Base-by-base conservation (phyloP, 2,113 vertebrate species). In the Phrynocephalus versicolor region DNA sequence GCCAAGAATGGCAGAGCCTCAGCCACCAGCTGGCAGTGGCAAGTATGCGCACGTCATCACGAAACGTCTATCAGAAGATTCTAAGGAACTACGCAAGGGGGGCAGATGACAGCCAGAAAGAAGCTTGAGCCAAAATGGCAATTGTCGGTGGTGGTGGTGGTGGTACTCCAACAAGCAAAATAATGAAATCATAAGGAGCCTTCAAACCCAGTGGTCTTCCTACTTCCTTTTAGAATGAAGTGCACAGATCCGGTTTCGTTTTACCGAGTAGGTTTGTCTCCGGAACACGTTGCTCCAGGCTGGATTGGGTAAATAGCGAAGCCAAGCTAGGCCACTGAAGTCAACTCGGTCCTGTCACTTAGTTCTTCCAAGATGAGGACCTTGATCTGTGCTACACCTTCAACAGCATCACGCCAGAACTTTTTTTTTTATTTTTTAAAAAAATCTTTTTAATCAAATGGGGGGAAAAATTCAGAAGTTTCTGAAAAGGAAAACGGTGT, bases 401-500 rank as follows among this genome's bases (percentile, higher is more conserved):
- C 19, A 45, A 33, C 64, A 71, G 5, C 30, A 64, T 13, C 77
- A 73, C 57, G 51, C 37, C 57, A 71, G 39, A 51, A 30, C 18
- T 45, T 7, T 27, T 30, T 67, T 9, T 2, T 3, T 62, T 5
- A 7, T n/a, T 41, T 58, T 80, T 80, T 51, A 27, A 64, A 71
- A 77, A 23, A 35, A 41, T 51, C 39, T 15, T 79, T 85, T 86
- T 80, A 81, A 81, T 84, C 70, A 45, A 71, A 78, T 85, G 75
- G 71, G 33, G n/a, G 70, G 85, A 89, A 91, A 84, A 87, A 73
- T 90, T 87, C 79, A 69, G 90, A 83, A 51, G 82, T 88, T 82
- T 94, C 93, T 94, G 95, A 92, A 93, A 94, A 92, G 79, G 81
- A 92, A 86, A 86, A 94, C 92, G 94, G 90, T 92, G 92, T 90